phyloP scores from a whole-genome alignment of 2,113 vertebrate species.

The Corythaeola cristata region DNA sequence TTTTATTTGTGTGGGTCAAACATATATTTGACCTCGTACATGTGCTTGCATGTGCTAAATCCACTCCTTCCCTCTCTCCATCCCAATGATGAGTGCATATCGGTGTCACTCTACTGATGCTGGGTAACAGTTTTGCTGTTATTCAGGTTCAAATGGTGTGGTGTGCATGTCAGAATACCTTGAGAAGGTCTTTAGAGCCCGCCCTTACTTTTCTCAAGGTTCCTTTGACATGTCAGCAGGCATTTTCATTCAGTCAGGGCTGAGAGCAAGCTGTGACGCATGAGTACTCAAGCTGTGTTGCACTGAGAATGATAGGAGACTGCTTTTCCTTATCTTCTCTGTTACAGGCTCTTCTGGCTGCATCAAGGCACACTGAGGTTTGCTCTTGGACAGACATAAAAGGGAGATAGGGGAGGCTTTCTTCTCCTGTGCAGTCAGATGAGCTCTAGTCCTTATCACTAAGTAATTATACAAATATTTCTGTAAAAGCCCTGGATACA shows the following conservation, averaged over 20 bases:
- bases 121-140: background rate
- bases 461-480: background rate
- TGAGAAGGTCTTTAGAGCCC: background rate
- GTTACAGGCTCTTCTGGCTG: background rate
- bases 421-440: background rate
- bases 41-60: background rate
- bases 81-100: background rate
- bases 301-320: background rate
- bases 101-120: background rate
- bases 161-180: background rate
- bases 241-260: background rate
- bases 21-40: no score
- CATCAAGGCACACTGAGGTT: background rate
- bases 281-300: background rate
- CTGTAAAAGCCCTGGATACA: background rate
- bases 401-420: background rate
- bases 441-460: background rate
- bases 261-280: background rate
- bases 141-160: background rate
- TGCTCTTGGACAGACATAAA: background rate
- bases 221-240: background rate
- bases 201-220: background rate
- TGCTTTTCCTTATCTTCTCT: slow-evolving; percentile 15
- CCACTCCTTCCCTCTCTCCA: background rate
- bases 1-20: background rate